These are phyloP conservation scores for Phoebastria nigripes DNA, from an alignment of 2,797 vertebrate genomes.

Conservation along the genomic window DNA sequence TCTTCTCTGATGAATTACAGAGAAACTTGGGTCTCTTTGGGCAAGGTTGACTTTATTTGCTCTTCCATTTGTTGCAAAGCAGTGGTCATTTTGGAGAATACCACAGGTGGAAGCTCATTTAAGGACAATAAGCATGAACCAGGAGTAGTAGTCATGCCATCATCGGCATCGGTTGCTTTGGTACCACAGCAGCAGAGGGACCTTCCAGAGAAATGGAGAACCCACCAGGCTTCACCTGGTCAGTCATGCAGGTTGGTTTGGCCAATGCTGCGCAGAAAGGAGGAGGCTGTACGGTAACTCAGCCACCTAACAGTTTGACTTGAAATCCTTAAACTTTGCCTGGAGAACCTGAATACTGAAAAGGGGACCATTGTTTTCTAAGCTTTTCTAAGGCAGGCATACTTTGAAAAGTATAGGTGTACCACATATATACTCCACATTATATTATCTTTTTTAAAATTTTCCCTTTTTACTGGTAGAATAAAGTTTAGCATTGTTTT, in stretches of 20 bases:
- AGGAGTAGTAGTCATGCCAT: neutral
- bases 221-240: neutral
- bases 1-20: neutral
- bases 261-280: accelerated
- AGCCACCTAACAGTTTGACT: neutral
- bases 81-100: neutral
- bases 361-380: neutral
- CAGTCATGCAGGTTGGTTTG: neutral
- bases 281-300: neutral
- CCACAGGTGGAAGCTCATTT: accelerated
- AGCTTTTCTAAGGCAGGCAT: neutral
- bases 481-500: neutral
- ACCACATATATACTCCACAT: too few species aligned
- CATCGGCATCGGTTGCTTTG: neutral
- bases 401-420: neutral
- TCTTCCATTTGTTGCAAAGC: neutral
- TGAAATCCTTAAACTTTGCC: neutral
- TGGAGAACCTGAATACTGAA: neutral
- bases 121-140: neutral
- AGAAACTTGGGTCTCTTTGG: neutral
- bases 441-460: neutral
- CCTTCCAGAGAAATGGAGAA: neutral
- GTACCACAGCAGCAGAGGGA: neutral
- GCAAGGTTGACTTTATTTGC: neutral
- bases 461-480: neutral